phyloP scores from a whole-genome alignment of 2,888 invertebrate genomes.

The Caenorhabditis japonica region DNA sequence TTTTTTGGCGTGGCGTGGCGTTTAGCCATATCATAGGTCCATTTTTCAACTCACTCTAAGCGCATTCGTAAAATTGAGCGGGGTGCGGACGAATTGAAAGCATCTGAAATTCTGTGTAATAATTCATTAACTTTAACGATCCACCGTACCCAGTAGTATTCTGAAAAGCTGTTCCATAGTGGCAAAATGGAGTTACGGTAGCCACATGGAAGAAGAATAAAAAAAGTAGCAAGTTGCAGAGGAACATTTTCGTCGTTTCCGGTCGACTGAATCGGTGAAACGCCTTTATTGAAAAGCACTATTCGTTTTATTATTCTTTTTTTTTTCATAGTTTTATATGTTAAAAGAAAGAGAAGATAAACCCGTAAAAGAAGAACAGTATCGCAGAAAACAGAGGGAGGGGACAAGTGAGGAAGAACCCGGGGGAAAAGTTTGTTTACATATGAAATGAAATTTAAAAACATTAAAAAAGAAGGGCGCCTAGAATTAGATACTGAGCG shows the following conservation, averaged over 20 bases:
- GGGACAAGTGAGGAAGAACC: slow-evolving; percentile 16
- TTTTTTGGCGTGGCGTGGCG: too few relatives aligned
- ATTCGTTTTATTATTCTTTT: too few relatives aligned
- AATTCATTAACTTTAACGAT: too few relatives aligned
- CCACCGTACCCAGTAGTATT: slow-evolving; percentile 36
- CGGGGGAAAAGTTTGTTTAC: slow-evolving; percentile 6
- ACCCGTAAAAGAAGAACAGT: slow-evolving; percentile 18
- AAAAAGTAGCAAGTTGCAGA: slow-evolving; percentile 5
- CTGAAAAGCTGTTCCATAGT: slow-evolving; percentile 35
- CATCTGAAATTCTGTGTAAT: slow-evolving; percentile 22
- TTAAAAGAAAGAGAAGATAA: background rate
- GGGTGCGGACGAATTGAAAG: slow-evolving; percentile 46
- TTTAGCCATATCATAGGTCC: too few relatives aligned
- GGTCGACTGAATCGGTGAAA: too few relatives aligned
- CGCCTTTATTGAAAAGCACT: too few relatives aligned
- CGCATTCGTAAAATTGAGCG: slow-evolving; percentile 37
- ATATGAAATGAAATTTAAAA: slow-evolving; percentile 13
- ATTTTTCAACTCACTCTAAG: too few relatives aligned
- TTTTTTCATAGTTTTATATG: too few relatives aligned
- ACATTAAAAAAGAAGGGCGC: slow-evolving; percentile 10
- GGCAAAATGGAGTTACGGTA: slow-evolving; percentile 23
- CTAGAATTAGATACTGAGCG: slow-evolving; percentile 55
- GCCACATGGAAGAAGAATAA: slow-evolving; percentile 1
- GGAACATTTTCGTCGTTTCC: too few relatives aligned
- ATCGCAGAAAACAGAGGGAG: slow-evolving; percentile 11